Evolutionary conservation across 2,113 vertebrate genomes (phyloP), one percentile per base, ranked within the genome.

Genomic region (human): DNA sequence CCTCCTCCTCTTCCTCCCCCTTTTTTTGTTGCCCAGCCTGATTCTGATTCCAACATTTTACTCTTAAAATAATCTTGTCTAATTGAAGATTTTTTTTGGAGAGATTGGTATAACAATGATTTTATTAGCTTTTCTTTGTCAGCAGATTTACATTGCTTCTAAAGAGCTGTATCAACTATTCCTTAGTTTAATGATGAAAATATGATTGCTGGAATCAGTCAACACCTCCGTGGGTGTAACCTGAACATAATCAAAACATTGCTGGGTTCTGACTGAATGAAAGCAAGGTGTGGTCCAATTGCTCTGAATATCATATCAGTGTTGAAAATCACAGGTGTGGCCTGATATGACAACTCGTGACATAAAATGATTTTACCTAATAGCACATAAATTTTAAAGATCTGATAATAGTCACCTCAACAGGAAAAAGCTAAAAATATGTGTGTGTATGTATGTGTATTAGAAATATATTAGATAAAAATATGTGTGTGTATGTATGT

Each of bases 171-270:
- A 76, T 87, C 8, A 86, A 50, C 38, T 76, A 48, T n/a, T 93
- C 78, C 27, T 86, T 27, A 85, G 43, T 64, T 89, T 64, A 82
- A 27, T 81, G 3, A 76, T 85, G n/a, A 91, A 96, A 96, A 81
- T 40, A 5, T 43, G 22, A 70, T 64, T 88, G 2, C 27, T 61
- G 4, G 14, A 75, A 59, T 64, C 59, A 55, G 27, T 68, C 5
- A 50, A 3, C 23, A 66, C 16, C 10, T 73, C 8, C 90, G 23
- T 87, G 27, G n/a, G 32, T 85, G 8, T 27, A 48, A 22, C 27
- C 35, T 85, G 23, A 2, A 92, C 91, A 89, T 59, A 27, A 35
- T 85, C 6, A 55, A 76, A 75, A 59, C 8, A 59, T 48, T 73
- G 13, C 17, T 82, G 17, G n/a, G 5, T 55, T 91, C 48, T 86